These are phyloP conservation scores for Conus ventricosus DNA, from an alignment of 1,140 invertebrate genomes.

Conservation along the genomic window DNA sequence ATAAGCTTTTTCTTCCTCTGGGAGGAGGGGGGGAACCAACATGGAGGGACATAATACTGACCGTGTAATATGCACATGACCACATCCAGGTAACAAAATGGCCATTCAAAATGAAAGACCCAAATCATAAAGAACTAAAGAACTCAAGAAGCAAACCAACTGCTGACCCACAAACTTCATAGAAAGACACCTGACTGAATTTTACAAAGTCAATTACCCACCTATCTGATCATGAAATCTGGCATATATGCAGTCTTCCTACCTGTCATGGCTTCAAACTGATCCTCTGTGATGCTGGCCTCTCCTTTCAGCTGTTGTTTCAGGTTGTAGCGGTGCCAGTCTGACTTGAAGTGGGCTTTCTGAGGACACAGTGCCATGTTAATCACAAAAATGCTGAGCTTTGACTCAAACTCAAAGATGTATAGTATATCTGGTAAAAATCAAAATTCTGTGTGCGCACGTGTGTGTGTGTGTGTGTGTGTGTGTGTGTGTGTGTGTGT, in stretches of 20 bases:
- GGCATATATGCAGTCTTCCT: neutral
- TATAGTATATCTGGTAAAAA: neutral
- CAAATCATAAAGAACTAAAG: no score
- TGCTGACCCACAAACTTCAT: no score
- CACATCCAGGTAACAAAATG: no score
- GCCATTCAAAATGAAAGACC: no score
- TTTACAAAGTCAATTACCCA: no score
- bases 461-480: neutral
- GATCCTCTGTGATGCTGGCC: constrained; percentile 53
- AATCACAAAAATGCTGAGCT: neutral
- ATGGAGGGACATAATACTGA: no score
- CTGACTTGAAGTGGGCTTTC: constrained; percentile 78
- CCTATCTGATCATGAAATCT: no score
- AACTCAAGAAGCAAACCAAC: no score
- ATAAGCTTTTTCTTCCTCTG: no score
- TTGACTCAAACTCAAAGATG: neutral
- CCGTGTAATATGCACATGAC: no score
- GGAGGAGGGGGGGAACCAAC: no score
- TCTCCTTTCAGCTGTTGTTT: constrained; percentile 59
- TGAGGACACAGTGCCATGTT: constrained; percentile 36
- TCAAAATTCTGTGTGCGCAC: neutral
- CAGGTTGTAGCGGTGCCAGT: constrained; percentile 71
- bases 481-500: neutral
- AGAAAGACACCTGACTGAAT: no score
- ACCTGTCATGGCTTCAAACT: constrained; percentile 69